phyloP scores from a whole-genome alignment of 2,797 vertebrate species.

The Jordanella pulchra region DNA sequence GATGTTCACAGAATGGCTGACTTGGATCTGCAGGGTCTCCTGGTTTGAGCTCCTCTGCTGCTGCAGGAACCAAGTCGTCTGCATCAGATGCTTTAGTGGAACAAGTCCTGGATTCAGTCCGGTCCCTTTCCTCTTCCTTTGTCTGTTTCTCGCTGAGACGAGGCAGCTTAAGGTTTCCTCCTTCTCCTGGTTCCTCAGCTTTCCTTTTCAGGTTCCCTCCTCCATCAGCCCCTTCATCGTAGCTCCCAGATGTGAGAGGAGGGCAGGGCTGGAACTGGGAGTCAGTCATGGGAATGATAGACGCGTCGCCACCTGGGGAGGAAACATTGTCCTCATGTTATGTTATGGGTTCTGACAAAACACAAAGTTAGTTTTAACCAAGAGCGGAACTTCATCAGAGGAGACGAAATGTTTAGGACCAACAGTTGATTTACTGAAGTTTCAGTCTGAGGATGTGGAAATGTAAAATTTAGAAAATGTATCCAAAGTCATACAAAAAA shows the following conservation, averaged over 20 bases:
- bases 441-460: too few relatives aligned
- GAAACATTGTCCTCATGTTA: slow-evolving; percentile 2
- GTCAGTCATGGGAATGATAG: slow-evolving; percentile 87
- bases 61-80: neutral
- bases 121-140: slow-evolving; percentile 5
- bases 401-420: too few relatives aligned
- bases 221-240: neutral
- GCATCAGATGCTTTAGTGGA: neutral
- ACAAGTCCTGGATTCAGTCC: neutral
- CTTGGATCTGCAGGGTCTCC: neutral
- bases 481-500: too few relatives aligned
- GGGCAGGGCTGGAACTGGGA: slow-evolving; percentile 75
- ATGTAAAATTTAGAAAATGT: too few relatives aligned
- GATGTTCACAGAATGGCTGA: neutral
- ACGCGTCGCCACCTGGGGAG: slow-evolving; percentile 90
- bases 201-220: slow-evolving; percentile 65
- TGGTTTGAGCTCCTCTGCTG: neutral
- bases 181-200: slow-evolving; percentile 29
- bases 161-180: neutral
- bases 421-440: too few relatives aligned
- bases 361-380: too few relatives aligned
- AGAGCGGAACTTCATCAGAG: too few relatives aligned
- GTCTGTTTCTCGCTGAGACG: slow-evolving; percentile 26
- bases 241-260: slow-evolving; percentile 40
- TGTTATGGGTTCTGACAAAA: too few relatives aligned